These are phyloP conservation scores for Crax fasciolata DNA, from an alignment of 2,797 vertebrate species.

Conservation along the genomic window DNA sequence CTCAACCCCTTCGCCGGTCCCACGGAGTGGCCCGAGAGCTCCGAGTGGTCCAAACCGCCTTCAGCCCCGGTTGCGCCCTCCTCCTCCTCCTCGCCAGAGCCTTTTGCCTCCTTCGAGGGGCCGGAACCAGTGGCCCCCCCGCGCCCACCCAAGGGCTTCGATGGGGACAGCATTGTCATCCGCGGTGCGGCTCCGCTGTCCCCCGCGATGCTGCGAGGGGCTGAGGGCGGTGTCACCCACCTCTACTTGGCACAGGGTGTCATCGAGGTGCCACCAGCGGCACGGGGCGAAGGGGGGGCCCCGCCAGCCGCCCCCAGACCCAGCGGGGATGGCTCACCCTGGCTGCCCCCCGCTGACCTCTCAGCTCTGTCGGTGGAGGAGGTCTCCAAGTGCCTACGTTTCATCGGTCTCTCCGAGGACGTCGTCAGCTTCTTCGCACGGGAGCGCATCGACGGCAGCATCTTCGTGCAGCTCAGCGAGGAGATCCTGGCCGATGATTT, in stretches of 20 bases:
- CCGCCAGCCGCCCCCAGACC: constrained; percentile 28
- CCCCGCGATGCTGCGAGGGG: constrained; percentile 80
- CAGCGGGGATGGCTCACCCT: constrained; percentile 79
- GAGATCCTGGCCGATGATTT: constrained; percentile 98
- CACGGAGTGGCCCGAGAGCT: constrained; percentile 78
- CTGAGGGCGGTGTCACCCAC: constrained; percentile 86
- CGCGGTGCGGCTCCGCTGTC: constrained; percentile 73
- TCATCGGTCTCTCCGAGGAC: constrained; percentile 95
- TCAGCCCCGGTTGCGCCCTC: constrained; percentile 71
- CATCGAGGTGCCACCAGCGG: constrained; percentile 80
- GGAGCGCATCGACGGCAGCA: constrained; percentile 96
- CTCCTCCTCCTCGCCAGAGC: constrained; percentile 81
- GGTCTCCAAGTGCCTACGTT: constrained; percentile 93
- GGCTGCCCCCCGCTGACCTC: constrained; percentile 93
- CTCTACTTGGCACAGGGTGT: constrained; percentile 82
- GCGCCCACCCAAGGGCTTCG: constrained; percentile 77
- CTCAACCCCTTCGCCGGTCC: constrained; percentile 92
- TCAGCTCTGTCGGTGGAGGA: constrained; percentile 94
- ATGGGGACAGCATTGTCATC: constrained; percentile 79
- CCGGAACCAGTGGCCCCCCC: constrained; percentile 66
- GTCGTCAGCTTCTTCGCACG: constrained; percentile 93
- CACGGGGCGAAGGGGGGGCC: not conserved
- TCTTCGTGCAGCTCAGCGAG: constrained; percentile 96
- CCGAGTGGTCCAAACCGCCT: constrained; percentile 76
- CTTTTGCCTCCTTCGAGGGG: constrained; percentile 28